A percentile compares a stretch with the other conserved stretches of the same genome.
Conservation (phyloP, 2,888 invertebrate species). For the Gortyna flavago region DNA sequence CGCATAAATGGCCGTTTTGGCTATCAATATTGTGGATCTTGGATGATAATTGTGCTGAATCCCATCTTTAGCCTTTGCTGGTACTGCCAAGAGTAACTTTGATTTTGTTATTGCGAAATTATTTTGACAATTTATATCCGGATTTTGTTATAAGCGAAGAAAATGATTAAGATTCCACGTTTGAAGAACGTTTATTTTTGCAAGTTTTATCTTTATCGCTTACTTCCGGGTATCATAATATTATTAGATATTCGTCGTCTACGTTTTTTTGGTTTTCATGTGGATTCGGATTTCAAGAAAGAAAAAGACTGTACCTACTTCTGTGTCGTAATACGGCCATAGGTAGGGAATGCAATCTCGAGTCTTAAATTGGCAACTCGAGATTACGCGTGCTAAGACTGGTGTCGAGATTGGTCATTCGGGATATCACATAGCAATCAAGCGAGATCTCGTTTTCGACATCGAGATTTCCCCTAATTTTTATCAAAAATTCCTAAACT, state of each 20-base stretch:
- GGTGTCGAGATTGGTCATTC: background rate
- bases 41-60: constrained; percentile 28
- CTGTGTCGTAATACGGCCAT: background rate
- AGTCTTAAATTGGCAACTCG: background rate
- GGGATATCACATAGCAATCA: background rate
- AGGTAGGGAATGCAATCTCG: background rate
- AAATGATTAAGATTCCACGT: background rate
- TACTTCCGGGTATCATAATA: background rate
- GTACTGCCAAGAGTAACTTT: constrained; percentile 57
- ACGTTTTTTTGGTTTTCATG: background rate
- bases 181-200: background rate
- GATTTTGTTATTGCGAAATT: constrained; percentile 47
- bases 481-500: background rate
- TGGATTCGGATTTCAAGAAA: background rate
- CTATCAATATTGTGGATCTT: constrained; percentile 61
- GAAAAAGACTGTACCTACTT: background rate
- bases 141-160: constrained; percentile 7
- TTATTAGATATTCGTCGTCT: background rate
- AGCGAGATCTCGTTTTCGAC: background rate
- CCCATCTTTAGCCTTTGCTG: constrained; percentile 18
- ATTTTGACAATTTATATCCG: constrained; percentile 45
- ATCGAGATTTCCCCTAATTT: background rate
- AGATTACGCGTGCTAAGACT: background rate
- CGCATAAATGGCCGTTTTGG: constrained; percentile 51
- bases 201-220: background rate